Evolutionary conservation across 2,797 vertebrate genomes (phyloP).

Genomic region (Malacoctenus gilli): DNA sequence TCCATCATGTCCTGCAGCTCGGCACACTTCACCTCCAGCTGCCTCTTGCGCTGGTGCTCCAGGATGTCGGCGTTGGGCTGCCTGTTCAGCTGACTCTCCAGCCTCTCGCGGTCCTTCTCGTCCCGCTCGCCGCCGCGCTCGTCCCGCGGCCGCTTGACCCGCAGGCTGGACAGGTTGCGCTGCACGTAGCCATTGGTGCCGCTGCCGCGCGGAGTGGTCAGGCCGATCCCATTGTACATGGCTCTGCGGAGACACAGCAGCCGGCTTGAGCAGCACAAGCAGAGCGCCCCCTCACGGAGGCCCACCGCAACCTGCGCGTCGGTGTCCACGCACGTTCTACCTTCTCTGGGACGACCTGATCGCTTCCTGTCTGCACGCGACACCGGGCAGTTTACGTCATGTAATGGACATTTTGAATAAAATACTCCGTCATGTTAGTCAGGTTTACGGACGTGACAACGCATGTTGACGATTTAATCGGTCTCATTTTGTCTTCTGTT

Average conservation of each 20-base stretch:
- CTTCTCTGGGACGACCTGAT: no score
- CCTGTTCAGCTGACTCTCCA: conserved; percentile 89
- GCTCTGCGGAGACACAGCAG: conserved; percentile 54
- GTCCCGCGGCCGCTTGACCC: conserved; percentile 86
- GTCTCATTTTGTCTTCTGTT: no score
- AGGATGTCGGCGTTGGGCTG: conserved; percentile 94
- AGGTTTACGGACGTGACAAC: no score
- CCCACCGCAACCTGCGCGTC: no score
- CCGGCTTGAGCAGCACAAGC: no score
- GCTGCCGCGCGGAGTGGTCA: conserved; percentile 92
- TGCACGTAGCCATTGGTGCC: conserved; percentile 96
- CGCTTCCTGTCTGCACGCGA: no score
- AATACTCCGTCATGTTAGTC: no score
- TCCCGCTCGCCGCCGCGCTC: conserved; percentile 83
- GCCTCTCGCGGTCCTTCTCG: conserved; percentile 87
- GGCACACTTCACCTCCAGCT: conserved; percentile 93
- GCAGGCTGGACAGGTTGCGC: conserved; percentile 90
- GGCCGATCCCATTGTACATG: conserved; percentile 96
- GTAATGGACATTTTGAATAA: no score
- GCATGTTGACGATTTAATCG: no score
- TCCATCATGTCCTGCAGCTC: conserved; percentile 97
- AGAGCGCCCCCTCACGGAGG: no score
- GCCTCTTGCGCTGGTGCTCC: conserved; percentile 93
- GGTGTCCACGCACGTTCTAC: no score
- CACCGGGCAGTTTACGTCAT: no score